phyloP scores from a whole-genome alignment of 2,888 invertebrate genomes.

The Notodonta ziczac region DNA sequence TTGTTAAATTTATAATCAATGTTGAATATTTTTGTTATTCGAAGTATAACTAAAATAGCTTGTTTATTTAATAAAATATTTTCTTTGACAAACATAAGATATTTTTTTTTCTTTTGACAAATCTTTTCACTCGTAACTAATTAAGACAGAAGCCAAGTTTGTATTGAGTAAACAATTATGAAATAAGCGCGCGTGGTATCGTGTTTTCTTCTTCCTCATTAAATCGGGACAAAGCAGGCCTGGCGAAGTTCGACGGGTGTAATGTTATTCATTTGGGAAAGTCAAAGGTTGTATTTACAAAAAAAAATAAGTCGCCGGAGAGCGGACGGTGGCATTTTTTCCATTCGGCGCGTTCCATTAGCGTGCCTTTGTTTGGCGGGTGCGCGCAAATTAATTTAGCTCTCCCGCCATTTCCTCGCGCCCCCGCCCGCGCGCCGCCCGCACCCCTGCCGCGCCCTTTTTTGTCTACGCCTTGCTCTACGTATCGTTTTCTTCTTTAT shows the following conservation, averaged over 20 bases:
- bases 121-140: conserved; percentile 63
- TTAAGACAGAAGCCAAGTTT: conserved; percentile 66
- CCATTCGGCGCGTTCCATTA: conserved; percentile 85
- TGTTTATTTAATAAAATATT: conserved; percentile 27
- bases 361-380: conserved; percentile 85
- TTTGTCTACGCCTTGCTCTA: conserved; percentile 84
- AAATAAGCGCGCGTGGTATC: conserved; percentile 60
- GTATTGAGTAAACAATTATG: conserved; percentile 71
- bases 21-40: no score
- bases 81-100: conserved; percentile 41
- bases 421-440: conserved; percentile 59
- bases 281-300: conserved; percentile 83
- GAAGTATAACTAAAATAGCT: conserved; percentile 10
- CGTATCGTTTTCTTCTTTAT: conserved; percentile 85
- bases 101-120: conserved; percentile 40
- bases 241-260: conserved; percentile 76
- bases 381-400: conserved; percentile 85
- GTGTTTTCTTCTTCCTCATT: conserved; percentile 73
- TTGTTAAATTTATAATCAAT: no score
- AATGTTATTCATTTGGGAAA: conserved; percentile 83
- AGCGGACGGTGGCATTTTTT: conserved; percentile 85
- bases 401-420: conserved; percentile 82
- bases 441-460: conserved; percentile 76
- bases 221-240: conserved; percentile 74
- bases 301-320: conserved; percentile 80